A percentile compares a stretch with the other conserved stretches of the same genome.
Conservation (phyloP, 2,888 invertebrate species). For the Heterodera filipjevi region DNA sequence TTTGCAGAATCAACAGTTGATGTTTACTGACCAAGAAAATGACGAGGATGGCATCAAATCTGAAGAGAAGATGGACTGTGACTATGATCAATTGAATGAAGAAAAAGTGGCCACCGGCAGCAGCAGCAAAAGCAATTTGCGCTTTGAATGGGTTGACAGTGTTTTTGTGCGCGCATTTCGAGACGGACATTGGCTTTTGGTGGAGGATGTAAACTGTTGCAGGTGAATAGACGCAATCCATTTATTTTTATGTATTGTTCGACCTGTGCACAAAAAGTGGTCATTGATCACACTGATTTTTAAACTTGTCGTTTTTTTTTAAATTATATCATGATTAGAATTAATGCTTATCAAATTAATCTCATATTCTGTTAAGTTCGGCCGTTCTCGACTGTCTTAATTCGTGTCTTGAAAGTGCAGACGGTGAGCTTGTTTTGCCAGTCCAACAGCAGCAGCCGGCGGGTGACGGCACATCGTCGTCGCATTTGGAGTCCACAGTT, state of each 20-base stretch:
- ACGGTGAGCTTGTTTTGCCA: constrained; percentile 83
- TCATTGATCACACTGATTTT: no score
- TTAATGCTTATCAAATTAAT: no score
- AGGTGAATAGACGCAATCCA: constrained; percentile 43
- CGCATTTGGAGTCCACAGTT: constrained; percentile 65
- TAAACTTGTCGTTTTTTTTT: no score
- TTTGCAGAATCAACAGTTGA: not conserved
- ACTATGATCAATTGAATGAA: not conserved
- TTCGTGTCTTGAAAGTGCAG: constrained; percentile 83
- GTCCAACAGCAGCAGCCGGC: constrained; percentile 78
- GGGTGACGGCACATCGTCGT: constrained; percentile 66
- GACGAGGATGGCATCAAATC: not conserved
- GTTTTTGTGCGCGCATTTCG: constrained; percentile 67
- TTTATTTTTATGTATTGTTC: constrained; percentile 11
- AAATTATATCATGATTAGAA: no score
- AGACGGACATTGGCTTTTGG: constrained; percentile 68
- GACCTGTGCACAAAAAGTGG: no score
- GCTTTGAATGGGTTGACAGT: constrained; percentile 70
- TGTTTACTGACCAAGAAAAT: not conserved
- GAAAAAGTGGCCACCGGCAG: not conserved
- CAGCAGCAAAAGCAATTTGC: constrained; percentile 41
- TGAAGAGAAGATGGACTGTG: not conserved
- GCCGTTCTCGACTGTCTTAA: constrained; percentile 95
- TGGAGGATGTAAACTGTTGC: constrained; percentile 67
- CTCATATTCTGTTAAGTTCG: constrained; percentile 70